Base-by-base conservation (phyloP, 1,140 invertebrate species). In the Rhagoletis zephyria region DNA sequence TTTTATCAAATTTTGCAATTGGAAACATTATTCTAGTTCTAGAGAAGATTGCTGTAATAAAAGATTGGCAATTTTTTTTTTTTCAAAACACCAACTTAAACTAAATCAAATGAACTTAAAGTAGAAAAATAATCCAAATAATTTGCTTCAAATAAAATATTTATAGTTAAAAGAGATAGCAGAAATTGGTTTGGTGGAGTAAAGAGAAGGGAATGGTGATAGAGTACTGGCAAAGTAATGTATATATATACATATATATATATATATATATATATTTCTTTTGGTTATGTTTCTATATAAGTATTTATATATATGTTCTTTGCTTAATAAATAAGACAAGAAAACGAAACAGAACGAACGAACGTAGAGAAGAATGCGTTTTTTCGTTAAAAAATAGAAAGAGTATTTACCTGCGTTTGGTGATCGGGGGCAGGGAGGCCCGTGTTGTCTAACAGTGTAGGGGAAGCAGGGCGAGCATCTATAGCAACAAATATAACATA, bases 401-500 rank as follows among this genome's bases (percentile, higher is more conserved):
- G 92, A 93, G 92, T 93, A 93, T 93, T 93, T 93, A 93, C 92
- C 92, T 93, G 92, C 91, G 92, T 92, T 93, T 93, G 92, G 91
- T 93, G 92, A 93, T 93, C 92, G 91, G 91, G 92, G 92, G 92
- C 92, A 93, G 92, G 92, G 90, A 92, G 92, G 92, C 92, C 92
- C 92, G 92, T 93, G 92, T 93, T 93, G 92, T 93, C 92, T 93
- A 93, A 93, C 92, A 93, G 92, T 93, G 92, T 93, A 93, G 92
- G 92, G 92, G 92, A 93, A 93, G 92, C 91, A 93, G 92, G 92
- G 92, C 92, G 92, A 93, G 92, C 92, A 93, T 93, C 92, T 93
- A 92, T 92, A 94, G 94, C 94, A 94, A 94, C 94, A 94, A 94
- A 94, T 94, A 94, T 94, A 94, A 94, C 94, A 94, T 94, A 94